phyloP scores from a whole-genome alignment of 2,113 vertebrate species.

The Microcebus jonahi region DNA sequence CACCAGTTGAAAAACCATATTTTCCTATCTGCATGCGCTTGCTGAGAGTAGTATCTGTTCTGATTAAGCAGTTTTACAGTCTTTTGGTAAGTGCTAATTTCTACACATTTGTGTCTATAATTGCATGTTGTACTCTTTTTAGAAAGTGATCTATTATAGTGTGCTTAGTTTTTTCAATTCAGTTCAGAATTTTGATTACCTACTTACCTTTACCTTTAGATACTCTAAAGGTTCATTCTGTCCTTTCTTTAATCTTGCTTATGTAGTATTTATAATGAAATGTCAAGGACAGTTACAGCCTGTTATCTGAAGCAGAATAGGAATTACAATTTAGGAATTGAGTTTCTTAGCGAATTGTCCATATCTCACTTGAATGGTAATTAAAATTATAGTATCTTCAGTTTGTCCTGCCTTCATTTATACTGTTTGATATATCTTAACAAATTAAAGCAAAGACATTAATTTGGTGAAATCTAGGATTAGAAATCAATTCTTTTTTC shows the following conservation, averaged over 20 bases:
- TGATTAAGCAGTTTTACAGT: constrained; percentile 99
- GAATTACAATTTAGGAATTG: neutral
- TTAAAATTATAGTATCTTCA: neutral
- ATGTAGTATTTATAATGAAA: neutral
- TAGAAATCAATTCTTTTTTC: neutral
- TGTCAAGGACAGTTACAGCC: neutral
- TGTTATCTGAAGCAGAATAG: neutral
- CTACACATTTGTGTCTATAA: neutral
- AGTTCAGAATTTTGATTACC: neutral
- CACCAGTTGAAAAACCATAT: constrained; percentile 97
- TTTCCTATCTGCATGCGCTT: constrained; percentile 99
- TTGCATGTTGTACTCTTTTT: neutral
- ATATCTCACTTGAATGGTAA: neutral
- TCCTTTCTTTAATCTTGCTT: constrained; percentile 26
- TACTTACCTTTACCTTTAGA: neutral
- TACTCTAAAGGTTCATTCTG: neutral
- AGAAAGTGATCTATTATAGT: neutral
- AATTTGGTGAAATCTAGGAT: constrained; percentile 3
- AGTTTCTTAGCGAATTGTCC: neutral
- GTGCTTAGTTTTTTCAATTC: neutral
- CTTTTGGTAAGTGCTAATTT: constrained; percentile 91
- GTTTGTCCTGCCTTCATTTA: constrained; percentile 4
- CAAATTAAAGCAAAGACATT: neutral
- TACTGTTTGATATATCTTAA: neutral
- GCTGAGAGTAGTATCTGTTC: constrained; percentile 96